These are phyloP conservation scores for Brachynemurus nebulosus DNA, from an alignment of 2,888 invertebrate species.

Conservation along the genomic window DNA sequence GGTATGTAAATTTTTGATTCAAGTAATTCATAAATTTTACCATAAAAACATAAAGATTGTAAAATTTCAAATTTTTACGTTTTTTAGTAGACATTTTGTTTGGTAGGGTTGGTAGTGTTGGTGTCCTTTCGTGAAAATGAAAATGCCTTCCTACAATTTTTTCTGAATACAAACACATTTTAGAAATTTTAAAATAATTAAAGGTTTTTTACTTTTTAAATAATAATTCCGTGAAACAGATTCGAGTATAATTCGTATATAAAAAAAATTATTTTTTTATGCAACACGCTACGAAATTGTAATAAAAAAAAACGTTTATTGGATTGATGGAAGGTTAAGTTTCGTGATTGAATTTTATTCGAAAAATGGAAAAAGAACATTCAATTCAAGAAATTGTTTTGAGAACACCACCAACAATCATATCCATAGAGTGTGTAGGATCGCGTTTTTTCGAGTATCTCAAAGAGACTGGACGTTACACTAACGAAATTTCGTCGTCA, in stretches of 20 bases:
- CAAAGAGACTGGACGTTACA: slow-evolving; percentile 6
- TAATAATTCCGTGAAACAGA: too few species aligned
- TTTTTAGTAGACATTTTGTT: not conserved
- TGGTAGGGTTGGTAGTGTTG: not conserved
- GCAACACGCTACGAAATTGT: too few species aligned
- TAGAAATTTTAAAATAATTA: not conserved
- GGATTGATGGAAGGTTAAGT: slow-evolving; percentile 2
- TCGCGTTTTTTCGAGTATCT: slow-evolving; percentile 35
- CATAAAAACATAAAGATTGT: not conserved
- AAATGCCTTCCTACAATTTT: not conserved
- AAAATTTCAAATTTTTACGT: not conserved
- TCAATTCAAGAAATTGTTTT: slow-evolving; percentile 22
- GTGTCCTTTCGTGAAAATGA: not conserved
- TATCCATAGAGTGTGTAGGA: slow-evolving; percentile 39
- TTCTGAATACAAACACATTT: not conserved
- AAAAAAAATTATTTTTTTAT: too few species aligned
- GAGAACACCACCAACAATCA: slow-evolving; percentile 11
- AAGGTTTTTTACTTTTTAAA: too few species aligned
- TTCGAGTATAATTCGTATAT: too few species aligned
- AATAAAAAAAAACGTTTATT: too few species aligned
- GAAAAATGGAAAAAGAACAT: not conserved
- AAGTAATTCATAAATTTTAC: not conserved
- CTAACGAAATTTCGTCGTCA: slow-evolving; percentile 12
- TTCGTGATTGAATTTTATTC: not conserved
- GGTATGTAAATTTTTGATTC: slow-evolving; percentile 33